Percentiles rank a stretch among this genome's conserved stretches.
phyloP scores from a whole-genome alignment of 92 coral and sea anemone genomes.

The Chrysogorgia sp. region DNA sequence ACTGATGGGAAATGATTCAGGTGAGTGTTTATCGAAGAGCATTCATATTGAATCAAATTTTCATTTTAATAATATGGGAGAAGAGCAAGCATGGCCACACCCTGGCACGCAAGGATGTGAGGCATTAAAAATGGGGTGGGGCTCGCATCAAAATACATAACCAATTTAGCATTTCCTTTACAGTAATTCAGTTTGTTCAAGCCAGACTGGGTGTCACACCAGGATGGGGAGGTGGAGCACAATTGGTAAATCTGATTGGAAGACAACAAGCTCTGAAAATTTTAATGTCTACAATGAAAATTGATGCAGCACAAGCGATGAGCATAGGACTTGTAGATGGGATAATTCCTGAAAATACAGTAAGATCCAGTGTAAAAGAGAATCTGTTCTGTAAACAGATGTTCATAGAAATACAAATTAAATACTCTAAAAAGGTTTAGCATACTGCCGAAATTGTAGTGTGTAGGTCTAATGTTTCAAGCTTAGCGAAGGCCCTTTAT shows the following conservation, averaged over 20 bases:
- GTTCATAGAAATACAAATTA: background rate
- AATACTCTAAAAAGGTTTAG: too few species aligned
- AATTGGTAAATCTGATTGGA: slow-evolving; percentile 77
- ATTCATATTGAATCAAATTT: background rate
- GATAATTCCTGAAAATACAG: slow-evolving; percentile 64
- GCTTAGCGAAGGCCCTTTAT: too few species aligned
- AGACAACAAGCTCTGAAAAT: slow-evolving; percentile 75
- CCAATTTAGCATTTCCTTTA: background rate
- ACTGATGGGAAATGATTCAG: slow-evolving; percentile 75
- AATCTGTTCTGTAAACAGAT: background rate
- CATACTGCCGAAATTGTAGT: too few species aligned
- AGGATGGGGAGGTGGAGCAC: slow-evolving; percentile 97
- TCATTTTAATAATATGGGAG: background rate
- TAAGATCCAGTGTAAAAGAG: background rate
- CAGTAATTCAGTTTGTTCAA: slow-evolving; percentile 85
- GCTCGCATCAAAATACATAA: background rate
- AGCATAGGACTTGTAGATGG: slow-evolving; percentile 80
- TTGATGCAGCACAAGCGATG: slow-evolving; percentile 61
- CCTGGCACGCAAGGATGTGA: too few species aligned
- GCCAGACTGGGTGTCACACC: slow-evolving; percentile 93
- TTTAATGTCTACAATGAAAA: slow-evolving; percentile 63
- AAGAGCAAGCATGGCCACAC: background rate
- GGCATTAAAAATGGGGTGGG: too few species aligned
- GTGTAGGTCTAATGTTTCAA: too few species aligned
- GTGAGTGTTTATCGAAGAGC: slow-evolving; percentile 12